Percentiles rank a stretch among this genome's conserved stretches.
phyloP scores from a whole-genome alignment of 2,888 invertebrate species.

The Antheraea yamamai region DNA sequence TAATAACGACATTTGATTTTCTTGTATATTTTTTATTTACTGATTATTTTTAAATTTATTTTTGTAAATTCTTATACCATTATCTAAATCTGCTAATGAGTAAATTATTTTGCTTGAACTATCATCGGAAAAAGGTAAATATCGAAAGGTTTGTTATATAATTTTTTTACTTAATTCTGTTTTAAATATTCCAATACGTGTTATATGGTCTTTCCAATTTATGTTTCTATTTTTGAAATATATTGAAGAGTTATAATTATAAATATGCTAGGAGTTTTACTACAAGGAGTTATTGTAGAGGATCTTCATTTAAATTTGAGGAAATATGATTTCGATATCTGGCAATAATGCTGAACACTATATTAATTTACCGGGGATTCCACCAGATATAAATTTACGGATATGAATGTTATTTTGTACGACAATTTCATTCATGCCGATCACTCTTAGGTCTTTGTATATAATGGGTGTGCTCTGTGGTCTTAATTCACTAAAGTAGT shows the following conservation, averaged over 20 bases:
- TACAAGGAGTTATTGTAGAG: background rate
- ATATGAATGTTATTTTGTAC: background rate
- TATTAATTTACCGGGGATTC: conserved; percentile 2
- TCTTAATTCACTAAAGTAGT: background rate
- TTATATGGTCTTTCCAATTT: no score
- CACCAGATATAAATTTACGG: background rate
- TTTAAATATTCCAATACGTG: no score
- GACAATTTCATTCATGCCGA: background rate
- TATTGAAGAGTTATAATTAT: background rate
- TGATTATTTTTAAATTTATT: no score
- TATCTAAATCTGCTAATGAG: no score
- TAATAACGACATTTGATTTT: no score
- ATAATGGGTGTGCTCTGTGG: background rate
- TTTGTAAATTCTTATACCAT: no score
- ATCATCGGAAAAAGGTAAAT: no score
- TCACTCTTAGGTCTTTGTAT: background rate
- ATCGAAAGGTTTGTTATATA: no score
- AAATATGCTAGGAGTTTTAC: background rate
- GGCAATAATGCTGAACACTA: background rate
- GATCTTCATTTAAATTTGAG: background rate
- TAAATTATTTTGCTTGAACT: no score
- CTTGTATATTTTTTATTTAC: no score
- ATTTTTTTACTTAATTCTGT: no score
- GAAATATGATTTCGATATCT: background rate
- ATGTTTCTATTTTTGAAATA: background rate